phyloP scores from a whole-genome alignment of 1,140 invertebrate species.

The Anadara kagoshimensis region DNA sequence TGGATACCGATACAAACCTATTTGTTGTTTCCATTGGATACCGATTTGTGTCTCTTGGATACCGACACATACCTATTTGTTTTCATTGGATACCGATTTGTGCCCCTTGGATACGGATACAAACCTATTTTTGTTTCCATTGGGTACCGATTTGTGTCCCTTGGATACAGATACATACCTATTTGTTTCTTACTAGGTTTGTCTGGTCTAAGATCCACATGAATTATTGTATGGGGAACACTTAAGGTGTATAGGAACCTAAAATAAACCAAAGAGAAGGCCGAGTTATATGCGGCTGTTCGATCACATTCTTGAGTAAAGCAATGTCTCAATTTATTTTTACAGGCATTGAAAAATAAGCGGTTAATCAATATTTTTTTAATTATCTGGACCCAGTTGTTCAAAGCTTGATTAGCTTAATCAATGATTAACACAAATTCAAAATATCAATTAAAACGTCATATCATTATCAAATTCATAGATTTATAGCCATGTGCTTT shows the following conservation, averaged over 20 bases:
- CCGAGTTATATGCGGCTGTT: too few relatives aligned
- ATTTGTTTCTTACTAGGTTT: slow-evolving; percentile 59
- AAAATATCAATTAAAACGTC: too few relatives aligned
- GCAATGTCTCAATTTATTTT: not conserved
- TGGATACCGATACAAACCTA: not conserved
- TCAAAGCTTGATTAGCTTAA: too few relatives aligned
- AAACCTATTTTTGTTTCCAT: not conserved
- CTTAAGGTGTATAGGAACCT: slow-evolving; percentile 61
- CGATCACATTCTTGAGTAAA: not conserved
- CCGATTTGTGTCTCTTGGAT: not conserved
- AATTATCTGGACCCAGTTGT: too few relatives aligned
- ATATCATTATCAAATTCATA: too few relatives aligned
- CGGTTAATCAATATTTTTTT: not conserved
- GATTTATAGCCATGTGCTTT: too few relatives aligned
- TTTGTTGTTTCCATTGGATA: not conserved
- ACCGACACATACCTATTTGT: not conserved
- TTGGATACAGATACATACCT: slow-evolving; percentile 30
- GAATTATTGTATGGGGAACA: slow-evolving; percentile 60
- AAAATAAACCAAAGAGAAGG: slow-evolving; percentile 31
- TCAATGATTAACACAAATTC: too few relatives aligned
- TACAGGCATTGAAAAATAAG: too few relatives aligned
- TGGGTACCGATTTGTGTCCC: not conserved
- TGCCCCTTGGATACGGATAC: not conserved
- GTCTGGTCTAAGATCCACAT: slow-evolving; percentile 60
- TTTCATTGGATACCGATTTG: not conserved